Evolutionary conservation across 2,888 invertebrate species (phyloP), one percentile per base, ranked within the genome.

Genomic region (Epinotia bilunana): DNA sequence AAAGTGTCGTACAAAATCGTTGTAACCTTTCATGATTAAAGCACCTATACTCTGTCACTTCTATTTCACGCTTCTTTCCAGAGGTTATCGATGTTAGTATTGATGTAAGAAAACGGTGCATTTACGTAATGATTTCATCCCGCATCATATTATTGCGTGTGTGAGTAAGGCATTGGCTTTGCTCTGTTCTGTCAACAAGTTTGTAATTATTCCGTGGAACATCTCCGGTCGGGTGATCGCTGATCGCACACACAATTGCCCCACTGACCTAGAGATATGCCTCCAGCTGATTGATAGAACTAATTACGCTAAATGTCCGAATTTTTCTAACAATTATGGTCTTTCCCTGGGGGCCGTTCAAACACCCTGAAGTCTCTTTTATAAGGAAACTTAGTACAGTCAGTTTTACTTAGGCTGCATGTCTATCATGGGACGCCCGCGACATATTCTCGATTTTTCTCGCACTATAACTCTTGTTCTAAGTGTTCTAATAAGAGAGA

Each of bases 61-160:
- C 33, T 49, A 60, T 71, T 71, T 74, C 60, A 74, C 60, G 64
- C 49, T 39, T 23, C 60, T 55, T 62, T 64, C 16, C 70, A 71
- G 60, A 74, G 74, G 64, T 71, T 74, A 74, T 74, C 74, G 16
- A 60, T n/a, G 62, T 49, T 16, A 23, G 20, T 63, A 46, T 64
- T 64, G 49, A 64, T 28, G 64, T 20, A 65, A 33, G 65, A 73
- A 67, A 49, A 73, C 60, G 16, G 9, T 23, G 16, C 39, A 73
- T 23, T 67, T 33, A 39, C 53, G 62, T 58, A 58, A 65, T 62
- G 9, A 49, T 33, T 46, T 39, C 63, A 69, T 69, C 18, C 46
- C 18, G 28, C 69, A 69, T 74, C 68, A 74, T 57, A 33, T 33
- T 49, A 74, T 49, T 58, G 16, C 63, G 33, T 49, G 58, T 23